Evolutionary conservation across 2,888 invertebrate species (phyloP), one percentile per base, ranked within the genome.

Genomic region (Agrochola lychnidis): DNA sequence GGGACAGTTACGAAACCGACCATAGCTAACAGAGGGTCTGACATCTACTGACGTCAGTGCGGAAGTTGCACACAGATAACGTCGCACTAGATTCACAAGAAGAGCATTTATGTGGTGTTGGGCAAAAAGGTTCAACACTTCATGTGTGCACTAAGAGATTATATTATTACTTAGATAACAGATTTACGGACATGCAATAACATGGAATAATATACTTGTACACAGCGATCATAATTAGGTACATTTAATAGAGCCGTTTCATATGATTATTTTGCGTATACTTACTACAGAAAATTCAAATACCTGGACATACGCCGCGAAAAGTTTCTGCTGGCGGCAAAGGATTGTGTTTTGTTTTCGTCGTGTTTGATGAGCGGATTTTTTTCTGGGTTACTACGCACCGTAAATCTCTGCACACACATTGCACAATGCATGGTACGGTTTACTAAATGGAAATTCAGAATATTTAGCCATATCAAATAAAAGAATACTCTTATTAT

Each of bases 1-100:
- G 64, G 59, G 53, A 48, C 63, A 25, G 59, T 87, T 88, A 82
- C 80, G 74, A 87, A 84, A 85, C 75, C 63, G 16, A 56, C 70
- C 66, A 74, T 79, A 82, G 72, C 78, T 75, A 81, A 76, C 72
- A 69, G 70, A 71, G 67, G 72, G 63, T 63, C 64, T 51, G 64
- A 57, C 68, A 72, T 75, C 78, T 67, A 77, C 81, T 79, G 76
- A 80, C 78, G 83, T 78, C 69, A 82, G 61, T 51, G 56, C 83
- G 83, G 90, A 87, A 85, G 89, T 88, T 84, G 81, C 81, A 57
- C 70, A 84, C 76, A 79, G 85, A 89, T 84, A 89, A 87, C 79
- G 61, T 78, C 61, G 73, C 66, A 76, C 67, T 77, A 77, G 73
- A 81, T 80, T 79, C 78, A 78, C 72, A 67, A 79, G 63, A 53